Percentiles rank a stretch among this genome's conserved stretches.
Evolutionary conservation across 2,888 invertebrate genomes (phyloP).

Genomic region (Geotrupes spiniger): DNA sequence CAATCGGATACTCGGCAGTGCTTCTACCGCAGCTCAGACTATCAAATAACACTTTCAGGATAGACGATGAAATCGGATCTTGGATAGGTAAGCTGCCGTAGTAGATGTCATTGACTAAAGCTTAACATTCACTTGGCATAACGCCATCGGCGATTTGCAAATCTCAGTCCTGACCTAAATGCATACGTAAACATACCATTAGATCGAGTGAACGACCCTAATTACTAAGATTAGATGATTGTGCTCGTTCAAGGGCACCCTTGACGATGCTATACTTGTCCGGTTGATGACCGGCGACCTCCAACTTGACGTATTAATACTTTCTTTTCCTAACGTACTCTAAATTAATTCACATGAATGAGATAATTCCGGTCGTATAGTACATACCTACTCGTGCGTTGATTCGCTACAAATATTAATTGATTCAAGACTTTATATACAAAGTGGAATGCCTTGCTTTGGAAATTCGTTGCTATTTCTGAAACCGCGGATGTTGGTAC

Average conservation of each 20-base stretch:
- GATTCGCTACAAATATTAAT: too few relatives aligned
- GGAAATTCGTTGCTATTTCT: too few relatives aligned
- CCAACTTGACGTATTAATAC: background rate
- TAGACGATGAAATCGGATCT: slow-evolving; percentile 70
- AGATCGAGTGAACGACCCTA: slow-evolving; percentile 25
- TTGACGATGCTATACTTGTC: slow-evolving; percentile 14
- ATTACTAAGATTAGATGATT: slow-evolving; percentile 11
- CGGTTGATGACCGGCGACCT: slow-evolving; percentile 7
- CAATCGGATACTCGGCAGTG: slow-evolving; percentile 75
- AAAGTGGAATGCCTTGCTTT: too few relatives aligned
- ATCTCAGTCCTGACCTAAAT: slow-evolving; percentile 25
- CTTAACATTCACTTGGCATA: background rate
- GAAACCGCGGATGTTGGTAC: too few relatives aligned
- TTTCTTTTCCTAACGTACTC: too few relatives aligned
- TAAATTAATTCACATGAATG: too few relatives aligned
- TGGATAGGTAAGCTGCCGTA: slow-evolving; percentile 67
- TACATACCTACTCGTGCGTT: too few relatives aligned
- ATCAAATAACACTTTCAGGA: slow-evolving; percentile 59
- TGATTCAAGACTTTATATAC: too few relatives aligned
- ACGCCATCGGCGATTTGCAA: slow-evolving; percentile 2
- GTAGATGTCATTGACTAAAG: slow-evolving; percentile 4
- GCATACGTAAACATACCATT: slow-evolving; percentile 19
- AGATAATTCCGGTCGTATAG: too few relatives aligned
- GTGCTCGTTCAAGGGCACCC: slow-evolving; percentile 22
- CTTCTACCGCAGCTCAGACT: slow-evolving; percentile 68